phyloP scores from a whole-genome alignment of 53 echinoderm and acorn worm genomes.

The Arbacia lixula region DNA sequence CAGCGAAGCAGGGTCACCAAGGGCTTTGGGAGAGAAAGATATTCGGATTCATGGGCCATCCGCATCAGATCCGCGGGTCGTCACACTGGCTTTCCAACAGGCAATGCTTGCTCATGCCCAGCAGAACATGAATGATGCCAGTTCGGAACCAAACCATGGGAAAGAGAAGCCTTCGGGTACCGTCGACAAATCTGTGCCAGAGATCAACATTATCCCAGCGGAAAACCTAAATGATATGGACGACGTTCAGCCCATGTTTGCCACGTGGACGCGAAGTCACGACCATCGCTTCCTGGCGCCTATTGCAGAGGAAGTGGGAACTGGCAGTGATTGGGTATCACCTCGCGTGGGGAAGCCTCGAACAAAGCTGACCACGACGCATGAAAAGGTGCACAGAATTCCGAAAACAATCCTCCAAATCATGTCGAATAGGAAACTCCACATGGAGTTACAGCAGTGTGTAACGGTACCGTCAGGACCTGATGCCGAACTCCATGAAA shows the following conservation, averaged over 20 bases:
- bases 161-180: background rate
- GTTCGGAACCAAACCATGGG: background rate
- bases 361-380: background rate
- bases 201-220: conserved; percentile 34
- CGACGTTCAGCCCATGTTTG: conserved; percentile 25
- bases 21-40: conserved; percentile 12
- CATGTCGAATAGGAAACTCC: conserved; percentile 15
- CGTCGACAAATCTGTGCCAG: background rate
- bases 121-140: background rate
- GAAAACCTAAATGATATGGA: background rate
- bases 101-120: conserved; percentile 34
- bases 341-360: background rate
- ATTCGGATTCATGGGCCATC: conserved; percentile 29
- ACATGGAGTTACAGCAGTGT: background rate
- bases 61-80: background rate
- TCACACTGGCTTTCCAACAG: conserved; percentile 47
- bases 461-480: too few species aligned
- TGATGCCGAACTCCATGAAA: too few species aligned
- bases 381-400: conserved; percentile 42
- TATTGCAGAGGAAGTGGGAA: conserved; percentile 37
- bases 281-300: conserved; percentile 45
- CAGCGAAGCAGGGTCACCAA: background rate
- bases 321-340: background rate
- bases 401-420: conserved; percentile 29
- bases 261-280: background rate